Conservation (phyloP, 2,113 vertebrate genomes). For the Crocuta crocuta region DNA sequence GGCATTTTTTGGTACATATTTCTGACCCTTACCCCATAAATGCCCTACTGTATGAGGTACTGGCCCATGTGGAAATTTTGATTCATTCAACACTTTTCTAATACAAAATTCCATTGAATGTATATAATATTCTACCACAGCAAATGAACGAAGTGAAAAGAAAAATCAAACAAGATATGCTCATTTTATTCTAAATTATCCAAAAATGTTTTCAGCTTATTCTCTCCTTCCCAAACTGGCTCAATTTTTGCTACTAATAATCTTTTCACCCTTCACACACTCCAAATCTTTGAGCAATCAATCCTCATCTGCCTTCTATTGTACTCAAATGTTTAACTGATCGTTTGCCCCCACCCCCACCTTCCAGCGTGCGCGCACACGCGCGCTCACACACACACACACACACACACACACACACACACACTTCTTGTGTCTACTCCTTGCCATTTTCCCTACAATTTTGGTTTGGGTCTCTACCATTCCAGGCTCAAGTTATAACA, state of each 20-base stretch:
- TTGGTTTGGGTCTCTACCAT: background rate
- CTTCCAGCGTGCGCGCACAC: accelerated
- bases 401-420: background rate
- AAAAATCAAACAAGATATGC: constrained; percentile 67
- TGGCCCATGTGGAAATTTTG: constrained; percentile 72
- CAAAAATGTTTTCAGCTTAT: constrained; percentile 45
- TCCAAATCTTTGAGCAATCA: background rate
- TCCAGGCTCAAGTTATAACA: background rate
- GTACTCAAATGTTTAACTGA: background rate
- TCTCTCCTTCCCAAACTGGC: background rate
- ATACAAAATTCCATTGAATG: constrained; percentile 84
- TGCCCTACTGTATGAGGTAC: constrained; percentile 58
- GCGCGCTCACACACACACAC: background rate
- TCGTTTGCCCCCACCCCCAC: background rate
- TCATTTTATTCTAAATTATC: constrained; percentile 67
- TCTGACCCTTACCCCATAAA: constrained; percentile 74
- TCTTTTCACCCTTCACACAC: background rate
- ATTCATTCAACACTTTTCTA: constrained; percentile 83
- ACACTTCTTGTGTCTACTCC: background rate
- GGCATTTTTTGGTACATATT: constrained; percentile 19
- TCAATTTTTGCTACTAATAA: constrained; percentile 33
- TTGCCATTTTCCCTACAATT: background rate
- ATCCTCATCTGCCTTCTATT: background rate
- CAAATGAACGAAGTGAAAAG: constrained; percentile 75
- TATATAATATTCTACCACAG: constrained; percentile 78